Conservation (phyloP, 2,113 vertebrate species). For the Anthoscopus minutus region DNA sequence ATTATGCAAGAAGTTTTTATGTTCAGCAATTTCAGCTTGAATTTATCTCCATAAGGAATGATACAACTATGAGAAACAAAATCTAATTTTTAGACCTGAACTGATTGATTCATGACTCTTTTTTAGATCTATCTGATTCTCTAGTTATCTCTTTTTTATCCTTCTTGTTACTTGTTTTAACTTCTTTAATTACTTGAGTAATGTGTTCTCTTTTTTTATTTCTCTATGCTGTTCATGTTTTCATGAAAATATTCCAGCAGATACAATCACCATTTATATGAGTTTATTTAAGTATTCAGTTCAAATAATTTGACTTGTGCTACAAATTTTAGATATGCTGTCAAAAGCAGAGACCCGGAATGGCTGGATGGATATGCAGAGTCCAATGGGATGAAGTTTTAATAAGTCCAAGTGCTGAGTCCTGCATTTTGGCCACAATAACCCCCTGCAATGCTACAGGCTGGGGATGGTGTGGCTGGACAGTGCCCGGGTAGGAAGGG, state of each 20-base stretch:
- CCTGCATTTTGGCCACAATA: no score
- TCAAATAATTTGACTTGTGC: not conserved
- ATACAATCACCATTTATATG: not conserved
- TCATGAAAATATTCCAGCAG: not conserved
- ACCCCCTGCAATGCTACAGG: no score
- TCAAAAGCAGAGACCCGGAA: not conserved
- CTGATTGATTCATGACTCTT: not conserved
- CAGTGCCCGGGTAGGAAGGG: no score
- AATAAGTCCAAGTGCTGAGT: no score
- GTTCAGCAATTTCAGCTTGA: not conserved
- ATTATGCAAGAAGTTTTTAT: not conserved
- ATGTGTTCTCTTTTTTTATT: not conserved
- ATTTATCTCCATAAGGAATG: not conserved
- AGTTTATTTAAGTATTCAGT: not conserved
- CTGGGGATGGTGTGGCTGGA: no score
- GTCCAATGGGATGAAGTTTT: no score
- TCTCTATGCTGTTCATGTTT: not conserved
- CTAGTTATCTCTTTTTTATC: not conserved
- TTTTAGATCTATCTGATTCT: not conserved
- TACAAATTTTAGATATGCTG: not conserved
- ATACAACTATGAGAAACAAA: not conserved
- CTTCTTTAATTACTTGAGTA: no score
- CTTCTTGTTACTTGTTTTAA: not conserved
- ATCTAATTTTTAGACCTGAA: not conserved
- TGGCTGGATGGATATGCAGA: no score